Percentiles rank a stretch among this genome's conserved stretches.
These are phyloP conservation scores for Hemaris fuciformis DNA, from an alignment of 2,888 invertebrate species.

Conservation along the genomic window DNA sequence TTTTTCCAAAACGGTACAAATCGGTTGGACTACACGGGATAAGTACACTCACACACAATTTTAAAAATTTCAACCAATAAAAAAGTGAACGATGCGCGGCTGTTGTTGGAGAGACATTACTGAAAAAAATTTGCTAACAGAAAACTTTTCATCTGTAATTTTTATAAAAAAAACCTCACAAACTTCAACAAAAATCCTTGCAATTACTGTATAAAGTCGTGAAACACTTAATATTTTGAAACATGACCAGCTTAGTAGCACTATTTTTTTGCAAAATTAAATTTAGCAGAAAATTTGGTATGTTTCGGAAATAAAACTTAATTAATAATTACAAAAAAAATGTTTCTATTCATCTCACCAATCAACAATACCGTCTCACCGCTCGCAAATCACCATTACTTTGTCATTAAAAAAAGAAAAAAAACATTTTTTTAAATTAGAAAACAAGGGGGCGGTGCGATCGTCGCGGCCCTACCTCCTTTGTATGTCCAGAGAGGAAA, in stretches of 20 bases:
- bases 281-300: too few species aligned
- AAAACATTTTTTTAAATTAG: neutral
- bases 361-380: slow-evolving; percentile 9
- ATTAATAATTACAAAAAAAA: neutral
- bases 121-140: neutral
- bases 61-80: slow-evolving; percentile 23
- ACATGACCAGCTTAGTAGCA: too few species aligned
- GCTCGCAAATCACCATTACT: slow-evolving; percentile 11
- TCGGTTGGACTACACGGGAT: slow-evolving; percentile 4
- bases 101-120: slow-evolving; percentile 11
- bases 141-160: neutral
- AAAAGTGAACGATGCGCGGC: slow-evolving; percentile 22
- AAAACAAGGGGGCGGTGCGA: slow-evolving; percentile 8
- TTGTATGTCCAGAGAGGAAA: slow-evolving; percentile 77
- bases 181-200: too few species aligned
- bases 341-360: neutral
- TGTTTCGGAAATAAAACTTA: too few species aligned
- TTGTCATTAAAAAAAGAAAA: slow-evolving; percentile 12
- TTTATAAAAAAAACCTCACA: too few species aligned
- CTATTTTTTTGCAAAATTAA: too few species aligned
- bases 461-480: slow-evolving; percentile 62
- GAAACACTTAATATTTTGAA: too few species aligned
- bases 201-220: too few species aligned
- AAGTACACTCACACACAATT: slow-evolving; percentile 16
- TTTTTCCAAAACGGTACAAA: neutral